Base-by-base conservation (phyloP, 2,888 invertebrate genomes). In the Rotaria macrura region DNA sequence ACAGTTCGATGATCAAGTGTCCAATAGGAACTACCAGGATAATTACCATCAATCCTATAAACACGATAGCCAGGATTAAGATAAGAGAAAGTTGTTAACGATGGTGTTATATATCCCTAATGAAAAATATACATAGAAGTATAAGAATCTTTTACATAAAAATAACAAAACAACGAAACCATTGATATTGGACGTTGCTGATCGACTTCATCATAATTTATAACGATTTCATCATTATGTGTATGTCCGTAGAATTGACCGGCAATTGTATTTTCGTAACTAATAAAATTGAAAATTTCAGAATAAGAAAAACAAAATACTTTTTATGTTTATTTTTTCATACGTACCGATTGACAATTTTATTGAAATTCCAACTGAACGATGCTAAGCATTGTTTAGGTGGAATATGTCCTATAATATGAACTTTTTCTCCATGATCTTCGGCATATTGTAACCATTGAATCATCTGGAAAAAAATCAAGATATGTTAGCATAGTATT, bases 51-150 rank as follows among this genome's bases (percentile, higher is more conserved):
- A 9, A 97, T 94, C 89, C 95, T 95, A 91, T 97, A 98, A 91
- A 98, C 95, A 89, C 97, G 93, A 89, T 95, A 96, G 40, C 96
- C 96, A 0, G 97, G 95, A 91, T 97, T 96, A 87, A 94, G 93
- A 88, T 93, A 91, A 0, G 93, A 90, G 88, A 93, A 95, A 0
- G 94, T 91, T 0, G 95, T 95, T 25, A 95, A 91, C 88, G 95
- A 94, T 29, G 95, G 96, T 0, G 94, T 94, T 86, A 95, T 94
- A 93, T 94, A 95, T 7, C 94, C 94, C 2, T 95, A 92, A 87
- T 92, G 0, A 95, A 1, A 52, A 17, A 20, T 2, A 52, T 6
- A 20, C 2, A n/a, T n/a, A n/a, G n/a, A n/a, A n/a, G n/a, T n/a
- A n/a, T 12, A 17, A 47, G 29, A 65, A 29, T 29, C 6, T 74